A percentile compares a stretch with the other conserved stretches of the same genome.
These are phyloP conservation scores for Phyto melanocephala DNA, from an alignment of 2,888 invertebrate species.

Conservation along the genomic window DNA sequence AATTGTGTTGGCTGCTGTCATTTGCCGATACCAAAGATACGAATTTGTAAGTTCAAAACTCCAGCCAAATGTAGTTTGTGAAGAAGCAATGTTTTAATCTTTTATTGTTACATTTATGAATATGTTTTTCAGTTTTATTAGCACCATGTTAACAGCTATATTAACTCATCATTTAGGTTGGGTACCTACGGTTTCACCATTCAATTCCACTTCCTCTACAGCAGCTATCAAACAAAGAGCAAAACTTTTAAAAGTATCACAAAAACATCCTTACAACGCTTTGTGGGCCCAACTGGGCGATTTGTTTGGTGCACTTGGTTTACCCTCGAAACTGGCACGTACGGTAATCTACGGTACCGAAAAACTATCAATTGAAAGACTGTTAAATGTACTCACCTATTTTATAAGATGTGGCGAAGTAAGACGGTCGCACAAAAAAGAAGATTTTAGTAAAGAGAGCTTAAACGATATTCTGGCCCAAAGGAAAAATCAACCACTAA, in stretches of 20 bases:
- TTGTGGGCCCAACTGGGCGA: constrained; percentile 94
- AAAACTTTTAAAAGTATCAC: constrained; percentile 81
- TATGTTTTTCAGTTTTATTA: constrained; percentile 88
- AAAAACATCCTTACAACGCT: constrained; percentile 89
- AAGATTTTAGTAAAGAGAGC: constrained; percentile 75
- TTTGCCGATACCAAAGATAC: constrained; percentile 90
- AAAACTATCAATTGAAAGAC: constrained; percentile 83
- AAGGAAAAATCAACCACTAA: constrained; percentile 67
- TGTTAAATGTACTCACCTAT: constrained; percentile 90
- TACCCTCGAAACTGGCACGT: constrained; percentile 86
- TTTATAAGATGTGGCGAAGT: constrained; percentile 91
- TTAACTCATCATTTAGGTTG: constrained; percentile 94
- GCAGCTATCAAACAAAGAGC: constrained; percentile 77
- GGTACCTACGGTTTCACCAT: constrained; percentile 87
- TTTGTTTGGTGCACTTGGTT: constrained; percentile 90
- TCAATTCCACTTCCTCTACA: constrained; percentile 72
- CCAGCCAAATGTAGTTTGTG: too few relatives aligned
- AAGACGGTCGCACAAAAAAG: constrained; percentile 80
- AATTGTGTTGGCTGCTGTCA: constrained; percentile 84
- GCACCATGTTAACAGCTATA: constrained; percentile 91
- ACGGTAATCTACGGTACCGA: constrained; percentile 88
- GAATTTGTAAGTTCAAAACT: constrained; percentile 88
- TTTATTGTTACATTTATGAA: not conserved
- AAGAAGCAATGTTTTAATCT: too few relatives aligned
- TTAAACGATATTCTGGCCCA: constrained; percentile 71